A percentile compares a stretch with the other conserved stretches of the same genome.
Evolutionary conservation across 2,113 vertebrate species (phyloP).

Genomic region (Neopipo cinnamomea): DNA sequence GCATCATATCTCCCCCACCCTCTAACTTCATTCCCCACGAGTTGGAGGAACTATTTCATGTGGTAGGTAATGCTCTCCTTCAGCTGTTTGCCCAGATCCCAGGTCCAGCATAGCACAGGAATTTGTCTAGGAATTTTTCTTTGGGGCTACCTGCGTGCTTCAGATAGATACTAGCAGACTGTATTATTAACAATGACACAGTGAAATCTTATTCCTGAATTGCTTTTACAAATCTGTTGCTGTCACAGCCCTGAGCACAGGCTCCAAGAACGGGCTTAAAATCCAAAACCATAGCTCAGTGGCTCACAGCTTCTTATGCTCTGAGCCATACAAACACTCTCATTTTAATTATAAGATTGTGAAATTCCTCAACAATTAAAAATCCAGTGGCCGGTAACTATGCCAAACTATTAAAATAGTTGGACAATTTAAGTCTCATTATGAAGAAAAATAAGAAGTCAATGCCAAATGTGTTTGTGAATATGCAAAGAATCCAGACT

Average conservation of each 20-base stretch:
- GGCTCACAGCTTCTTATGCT: background rate
- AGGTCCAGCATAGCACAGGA: background rate
- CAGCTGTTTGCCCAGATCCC: background rate
- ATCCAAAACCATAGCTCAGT: background rate
- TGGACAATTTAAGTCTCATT: background rate
- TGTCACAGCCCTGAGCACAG: background rate
- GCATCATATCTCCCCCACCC: background rate
- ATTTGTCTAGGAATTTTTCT: background rate
- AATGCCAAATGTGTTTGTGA: background rate
- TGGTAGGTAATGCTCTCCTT: background rate
- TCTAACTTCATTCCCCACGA: background rate
- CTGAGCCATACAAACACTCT: background rate
- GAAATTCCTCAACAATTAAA: constrained; percentile 9
- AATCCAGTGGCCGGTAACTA: background rate
- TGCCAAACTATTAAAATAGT: background rate
- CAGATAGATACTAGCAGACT: background rate
- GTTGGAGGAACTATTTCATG: background rate
- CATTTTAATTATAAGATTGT: background rate
- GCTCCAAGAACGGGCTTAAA: background rate
- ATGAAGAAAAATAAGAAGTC: background rate
- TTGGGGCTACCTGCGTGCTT: background rate
- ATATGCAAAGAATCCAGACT: background rate
- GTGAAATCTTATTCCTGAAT: background rate
- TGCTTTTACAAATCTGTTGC: background rate
- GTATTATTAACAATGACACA: background rate